These are phyloP conservation scores for Patiria pectinifera DNA, from an alignment of 53 echinoderm and acorn worm species.

Conservation along the genomic window DNA sequence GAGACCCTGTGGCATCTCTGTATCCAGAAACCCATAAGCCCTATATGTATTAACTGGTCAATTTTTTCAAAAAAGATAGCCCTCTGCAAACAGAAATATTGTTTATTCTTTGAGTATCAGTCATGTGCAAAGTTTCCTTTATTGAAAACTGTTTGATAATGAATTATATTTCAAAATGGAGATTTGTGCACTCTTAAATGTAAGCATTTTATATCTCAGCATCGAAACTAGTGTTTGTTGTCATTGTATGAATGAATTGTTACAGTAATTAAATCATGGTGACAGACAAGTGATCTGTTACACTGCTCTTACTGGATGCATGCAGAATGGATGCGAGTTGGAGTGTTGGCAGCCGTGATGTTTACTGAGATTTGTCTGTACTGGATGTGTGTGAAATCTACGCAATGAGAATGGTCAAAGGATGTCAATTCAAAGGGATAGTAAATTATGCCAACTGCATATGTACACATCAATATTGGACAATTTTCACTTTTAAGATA, in stretches of 20 bases:
- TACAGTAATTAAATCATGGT: background rate
- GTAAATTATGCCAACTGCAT: background rate
- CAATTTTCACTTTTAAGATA: too few relatives aligned
- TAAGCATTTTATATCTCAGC: background rate
- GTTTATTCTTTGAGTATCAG: slow-evolving; percentile 24
- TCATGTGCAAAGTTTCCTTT: background rate
- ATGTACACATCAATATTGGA: background rate
- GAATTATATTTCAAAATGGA: background rate
- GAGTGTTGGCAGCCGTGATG: background rate
- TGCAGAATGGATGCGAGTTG: background rate
- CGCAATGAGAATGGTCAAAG: background rate
- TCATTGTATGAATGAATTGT: background rate
- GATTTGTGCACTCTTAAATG: slow-evolving; percentile 16
- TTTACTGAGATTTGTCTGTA: background rate
- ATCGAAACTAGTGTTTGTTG: background rate
- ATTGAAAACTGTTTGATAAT: background rate
- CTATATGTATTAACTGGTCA: too few relatives aligned
- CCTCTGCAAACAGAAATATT: background rate
- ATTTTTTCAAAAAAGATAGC: background rate
- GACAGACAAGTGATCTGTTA: background rate
- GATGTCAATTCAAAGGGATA: background rate
- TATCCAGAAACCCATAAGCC: too few relatives aligned
- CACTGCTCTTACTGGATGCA: background rate
- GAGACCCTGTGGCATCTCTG: too few relatives aligned
- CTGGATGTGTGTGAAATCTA: slow-evolving; percentile 21